Evolutionary conservation across 2,888 invertebrate genomes (phyloP).

Genomic region (Disparrhopalites patrizii): DNA sequence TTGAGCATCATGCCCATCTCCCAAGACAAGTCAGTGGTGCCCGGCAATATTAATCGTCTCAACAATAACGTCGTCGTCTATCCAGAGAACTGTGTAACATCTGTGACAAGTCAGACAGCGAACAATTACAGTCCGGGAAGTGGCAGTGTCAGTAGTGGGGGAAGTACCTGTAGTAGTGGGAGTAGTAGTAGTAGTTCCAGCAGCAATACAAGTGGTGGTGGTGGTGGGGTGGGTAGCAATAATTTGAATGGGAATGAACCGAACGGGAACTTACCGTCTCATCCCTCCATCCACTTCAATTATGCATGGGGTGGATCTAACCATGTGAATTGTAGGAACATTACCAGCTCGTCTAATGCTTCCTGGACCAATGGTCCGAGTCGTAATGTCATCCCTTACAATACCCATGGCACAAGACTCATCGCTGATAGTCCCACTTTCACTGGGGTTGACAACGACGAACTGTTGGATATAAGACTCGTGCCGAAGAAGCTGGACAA

Average conservation of each 20-base stretch:
- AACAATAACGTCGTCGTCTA: conserved; percentile 24
- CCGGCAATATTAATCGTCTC: conserved; percentile 24
- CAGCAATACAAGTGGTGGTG: not conserved
- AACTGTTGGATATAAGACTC: not conserved
- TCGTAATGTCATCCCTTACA: not conserved
- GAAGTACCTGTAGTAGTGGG: not conserved
- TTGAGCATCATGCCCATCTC: conserved; percentile 27
- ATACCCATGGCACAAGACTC: not conserved
- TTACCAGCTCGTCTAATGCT: not conserved
- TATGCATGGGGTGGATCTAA: conserved; percentile 22
- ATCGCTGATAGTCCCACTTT: not conserved
- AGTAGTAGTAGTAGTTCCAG: too few relatives aligned
- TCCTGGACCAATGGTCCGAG: not conserved
- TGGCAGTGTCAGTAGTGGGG: conserved; percentile 9
- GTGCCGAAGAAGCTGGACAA: conserved; percentile 10
- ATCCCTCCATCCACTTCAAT: conserved; percentile 11
- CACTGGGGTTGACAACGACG: not conserved
- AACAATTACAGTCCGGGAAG: not conserved
- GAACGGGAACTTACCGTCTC: conserved; percentile 2
- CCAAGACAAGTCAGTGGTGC: conserved; percentile 27
- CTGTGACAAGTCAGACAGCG: conserved; percentile 12
- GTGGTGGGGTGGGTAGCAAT: not conserved
- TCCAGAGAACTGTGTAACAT: conserved; percentile 11
- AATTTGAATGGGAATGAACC: conserved; percentile 4
- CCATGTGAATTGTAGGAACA: conserved; percentile 3